Evolutionary conservation across 1,140 invertebrate species (phyloP), one percentile per base, ranked within the genome.

Genomic region (Drosophila biarmipes): DNA sequence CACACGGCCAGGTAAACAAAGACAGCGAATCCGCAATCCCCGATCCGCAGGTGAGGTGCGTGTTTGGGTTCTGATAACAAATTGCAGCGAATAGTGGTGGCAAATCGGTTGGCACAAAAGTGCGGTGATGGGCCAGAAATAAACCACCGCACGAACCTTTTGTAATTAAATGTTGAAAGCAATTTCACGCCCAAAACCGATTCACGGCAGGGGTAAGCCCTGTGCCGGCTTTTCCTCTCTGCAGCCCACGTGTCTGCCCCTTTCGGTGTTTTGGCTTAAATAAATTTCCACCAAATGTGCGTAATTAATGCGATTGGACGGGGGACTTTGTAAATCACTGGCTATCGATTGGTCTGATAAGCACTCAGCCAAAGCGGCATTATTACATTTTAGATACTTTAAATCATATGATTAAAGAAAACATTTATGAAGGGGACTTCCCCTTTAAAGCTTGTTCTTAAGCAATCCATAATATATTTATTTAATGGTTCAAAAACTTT

Each of bases 211-310:
- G 46, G 51, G 57, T 34, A 27, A 6, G 31, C n/a, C 27, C 6
- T 21, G 34, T 19, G 35, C 21, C 3, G 6, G 2, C 11, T 15
- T n/a, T 31, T 11, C 4, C 29, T 45, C 4, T 4, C n/a, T n/a
- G 7, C 10, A 1, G 10, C n/a, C 4, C 29, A 42, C n/a, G 14
- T 52, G 38, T 27, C 19, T 67, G 68, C 58, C 48, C 31, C 37
- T 21, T 56, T 61, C 54, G 42, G 40, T 42, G 31, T 37, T 57
- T 68, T 43, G 73, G 69, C 58, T 81, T 76, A 78, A 86, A 87
- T 82, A 86, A 86, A 87, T 87, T 86, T 78, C 51, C 81, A 66
- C 66, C 75, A 87, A 87, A 81, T 82, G 71, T 75, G 49, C 71
- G 66, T 89, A 87, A 87, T 86, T 86, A 82, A 86, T 86, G 74